Percentiles rank a stretch among this genome's conserved stretches.
These are phyloP conservation scores for Amblyjoppa fuscipennis DNA, from an alignment of 2,888 invertebrate species.

Conservation along the genomic window DNA sequence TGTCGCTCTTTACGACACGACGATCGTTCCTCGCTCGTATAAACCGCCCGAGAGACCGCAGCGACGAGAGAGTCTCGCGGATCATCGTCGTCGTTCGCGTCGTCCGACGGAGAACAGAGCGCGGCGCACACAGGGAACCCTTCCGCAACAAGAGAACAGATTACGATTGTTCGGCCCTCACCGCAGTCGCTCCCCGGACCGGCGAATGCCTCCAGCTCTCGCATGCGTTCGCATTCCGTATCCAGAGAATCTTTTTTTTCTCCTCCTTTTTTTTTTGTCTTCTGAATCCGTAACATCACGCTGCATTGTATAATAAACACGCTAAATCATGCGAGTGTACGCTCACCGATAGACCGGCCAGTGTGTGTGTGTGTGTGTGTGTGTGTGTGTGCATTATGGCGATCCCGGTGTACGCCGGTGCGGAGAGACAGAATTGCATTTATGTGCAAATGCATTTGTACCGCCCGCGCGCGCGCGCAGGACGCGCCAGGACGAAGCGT, in stretches of 20 bases:
- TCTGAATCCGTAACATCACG: conserved; percentile 58
- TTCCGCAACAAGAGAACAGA: conserved; percentile 63
- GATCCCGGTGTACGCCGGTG: neutral
- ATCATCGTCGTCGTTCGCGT: conserved; percentile 49
- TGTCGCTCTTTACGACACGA: conserved; percentile 57
- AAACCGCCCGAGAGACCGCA: conserved; percentile 19
- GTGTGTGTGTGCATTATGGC: neutral
- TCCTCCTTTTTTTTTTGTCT: neutral
- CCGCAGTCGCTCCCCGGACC: neutral
- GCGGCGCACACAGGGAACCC: neutral
- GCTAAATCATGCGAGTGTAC: conserved; percentile 55
- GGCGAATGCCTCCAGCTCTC: conserved; percentile 25
- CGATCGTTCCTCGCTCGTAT: conserved; percentile 57
- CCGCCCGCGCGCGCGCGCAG: neutral
- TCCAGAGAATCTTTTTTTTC: conserved; percentile 36
- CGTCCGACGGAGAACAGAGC: conserved; percentile 32
- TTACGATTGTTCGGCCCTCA: conserved; percentile 63
- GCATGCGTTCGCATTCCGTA: conserved; percentile 34
- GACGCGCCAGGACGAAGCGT: neutral
- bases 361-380: too few relatives aligned
- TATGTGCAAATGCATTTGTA: conserved; percentile 31
- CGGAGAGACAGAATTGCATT: conserved; percentile 23
- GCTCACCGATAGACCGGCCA: conserved; percentile 10
- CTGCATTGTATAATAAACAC: conserved; percentile 61
- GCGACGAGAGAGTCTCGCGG: conserved; percentile 39